These are phyloP conservation scores for Garrulus glandarius DNA, from an alignment of 2,797 vertebrate species.

Conservation along the genomic window DNA sequence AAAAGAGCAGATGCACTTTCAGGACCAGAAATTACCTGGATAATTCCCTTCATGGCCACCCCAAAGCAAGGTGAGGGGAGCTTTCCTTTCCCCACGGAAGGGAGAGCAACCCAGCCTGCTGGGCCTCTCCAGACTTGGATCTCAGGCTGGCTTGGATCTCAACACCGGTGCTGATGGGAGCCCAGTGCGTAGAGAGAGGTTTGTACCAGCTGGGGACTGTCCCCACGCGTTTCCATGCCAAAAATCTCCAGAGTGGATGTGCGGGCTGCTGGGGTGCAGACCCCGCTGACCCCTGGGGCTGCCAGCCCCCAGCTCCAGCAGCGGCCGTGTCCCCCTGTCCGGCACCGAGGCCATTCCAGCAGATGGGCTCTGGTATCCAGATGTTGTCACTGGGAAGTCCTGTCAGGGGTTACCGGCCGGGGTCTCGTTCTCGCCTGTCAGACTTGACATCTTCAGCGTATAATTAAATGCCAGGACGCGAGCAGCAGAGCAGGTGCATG, in stretches of 20 bases:
- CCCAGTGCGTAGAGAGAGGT: background rate
- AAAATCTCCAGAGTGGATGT: background rate
- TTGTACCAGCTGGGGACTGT: background rate
- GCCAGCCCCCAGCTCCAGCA: background rate
- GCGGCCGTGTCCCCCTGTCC: background rate
- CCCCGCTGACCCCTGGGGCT: background rate
- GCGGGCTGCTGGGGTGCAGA: background rate
- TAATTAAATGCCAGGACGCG: slow-evolving; percentile 77
- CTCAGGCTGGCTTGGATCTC: background rate
- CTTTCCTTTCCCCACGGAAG: background rate
- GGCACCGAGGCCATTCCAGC: background rate
- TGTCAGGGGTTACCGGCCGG: slow-evolving; percentile 51
- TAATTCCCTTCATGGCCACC: background rate
- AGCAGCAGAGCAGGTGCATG: slow-evolving; percentile 86
- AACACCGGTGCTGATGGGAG: fast-evolving
- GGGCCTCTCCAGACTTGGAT: background rate
- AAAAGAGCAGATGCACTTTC: background rate
- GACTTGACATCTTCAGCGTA: slow-evolving; percentile 77
- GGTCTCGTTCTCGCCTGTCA: slow-evolving; percentile 76
- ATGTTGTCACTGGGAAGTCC: slow-evolving; percentile 33
- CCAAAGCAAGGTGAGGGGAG: background rate
- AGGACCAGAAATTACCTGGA: background rate
- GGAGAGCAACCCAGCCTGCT: fast-evolving
- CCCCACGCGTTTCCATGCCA: fast-evolving
- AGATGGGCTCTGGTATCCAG: slow-evolving; percentile 30